phyloP scores from a whole-genome alignment of 1,140 invertebrate species.

The Cyclina sinensis region DNA sequence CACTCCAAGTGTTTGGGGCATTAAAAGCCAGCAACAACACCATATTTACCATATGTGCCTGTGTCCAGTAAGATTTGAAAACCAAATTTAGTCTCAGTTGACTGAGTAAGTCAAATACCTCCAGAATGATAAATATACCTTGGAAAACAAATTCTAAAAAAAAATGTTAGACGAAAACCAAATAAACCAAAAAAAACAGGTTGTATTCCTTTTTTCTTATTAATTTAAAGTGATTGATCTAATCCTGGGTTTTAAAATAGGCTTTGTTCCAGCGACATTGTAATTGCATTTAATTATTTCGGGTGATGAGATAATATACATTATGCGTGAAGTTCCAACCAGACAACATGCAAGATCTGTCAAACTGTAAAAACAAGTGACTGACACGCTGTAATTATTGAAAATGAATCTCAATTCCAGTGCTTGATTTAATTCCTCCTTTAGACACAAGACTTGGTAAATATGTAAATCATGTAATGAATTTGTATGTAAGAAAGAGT shows the following conservation, averaged over 20 bases:
- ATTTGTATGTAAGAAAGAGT: slow-evolving; percentile 33
- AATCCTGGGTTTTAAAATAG: neutral
- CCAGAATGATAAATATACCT: too few relatives aligned
- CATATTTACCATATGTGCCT: too few relatives aligned
- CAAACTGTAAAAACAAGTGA: slow-evolving; percentile 24
- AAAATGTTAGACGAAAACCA: too few relatives aligned
- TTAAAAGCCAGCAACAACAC: too few relatives aligned
- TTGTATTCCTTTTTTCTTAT: too few relatives aligned
- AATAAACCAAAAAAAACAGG: too few relatives aligned
- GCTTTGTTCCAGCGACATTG: neutral
- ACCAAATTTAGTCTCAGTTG: too few relatives aligned
- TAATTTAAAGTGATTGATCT: slow-evolving; percentile 2
- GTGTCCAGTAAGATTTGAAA: too few relatives aligned
- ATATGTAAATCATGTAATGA: slow-evolving; percentile 45
- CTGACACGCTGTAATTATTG: slow-evolving; percentile 42
- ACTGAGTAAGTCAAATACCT: too few relatives aligned
- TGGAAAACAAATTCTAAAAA: too few relatives aligned
- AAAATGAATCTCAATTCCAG: slow-evolving; percentile 15
- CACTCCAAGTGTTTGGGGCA: too few relatives aligned
- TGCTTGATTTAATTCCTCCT: slow-evolving; percentile 11
- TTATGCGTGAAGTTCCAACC: slow-evolving; percentile 1
- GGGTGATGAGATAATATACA: slow-evolving; percentile 17
- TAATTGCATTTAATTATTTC: slow-evolving; percentile 43
- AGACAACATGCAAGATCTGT: slow-evolving; percentile 63
- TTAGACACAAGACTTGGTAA: slow-evolving; percentile 10